These are phyloP conservation scores for Reinhardtius hippoglossoides DNA, from an alignment of 2,113 vertebrate genomes.

Conservation along the genomic window DNA sequence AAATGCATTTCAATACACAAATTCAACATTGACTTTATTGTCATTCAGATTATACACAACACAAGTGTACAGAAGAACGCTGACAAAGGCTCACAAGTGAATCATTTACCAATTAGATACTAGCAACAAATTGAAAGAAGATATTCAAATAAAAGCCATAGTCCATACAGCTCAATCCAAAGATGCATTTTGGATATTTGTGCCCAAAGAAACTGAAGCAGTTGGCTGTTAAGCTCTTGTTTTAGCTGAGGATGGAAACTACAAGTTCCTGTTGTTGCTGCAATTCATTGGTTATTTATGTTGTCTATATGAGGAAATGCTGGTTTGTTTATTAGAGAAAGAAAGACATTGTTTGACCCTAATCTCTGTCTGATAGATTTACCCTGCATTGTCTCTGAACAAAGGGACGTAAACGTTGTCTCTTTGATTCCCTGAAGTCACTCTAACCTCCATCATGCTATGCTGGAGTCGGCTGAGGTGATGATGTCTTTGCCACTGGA, in stretches of 20 bases:
- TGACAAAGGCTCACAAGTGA: background rate
- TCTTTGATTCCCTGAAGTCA: background rate
- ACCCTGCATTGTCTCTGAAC: background rate
- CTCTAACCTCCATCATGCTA: conserved; percentile 2
- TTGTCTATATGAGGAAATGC: conserved; percentile 59
- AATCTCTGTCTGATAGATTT: background rate
- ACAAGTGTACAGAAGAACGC: background rate
- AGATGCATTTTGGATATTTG: background rate
- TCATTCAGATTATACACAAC: background rate
- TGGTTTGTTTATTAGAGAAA: conserved; percentile 12
- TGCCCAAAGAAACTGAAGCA: background rate
- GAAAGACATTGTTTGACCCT: background rate
- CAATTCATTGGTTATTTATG: conserved; percentile 84
- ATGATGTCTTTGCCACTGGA: conserved; percentile 53
- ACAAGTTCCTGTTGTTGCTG: conserved; percentile 71
- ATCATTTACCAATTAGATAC: background rate
- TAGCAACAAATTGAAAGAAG: background rate
- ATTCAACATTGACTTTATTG: background rate
- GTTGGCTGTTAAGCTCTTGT: conserved; percentile 16
- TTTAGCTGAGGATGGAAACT: conserved; percentile 14
- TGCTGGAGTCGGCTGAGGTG: conserved; percentile 51
- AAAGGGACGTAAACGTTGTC: background rate
- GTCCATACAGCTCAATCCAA: background rate
- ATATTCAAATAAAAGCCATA: background rate
- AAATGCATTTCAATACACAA: background rate